These are phyloP conservation scores for Erynnis tages DNA, from an alignment of 2,888 invertebrate genomes.

Conservation along the genomic window DNA sequence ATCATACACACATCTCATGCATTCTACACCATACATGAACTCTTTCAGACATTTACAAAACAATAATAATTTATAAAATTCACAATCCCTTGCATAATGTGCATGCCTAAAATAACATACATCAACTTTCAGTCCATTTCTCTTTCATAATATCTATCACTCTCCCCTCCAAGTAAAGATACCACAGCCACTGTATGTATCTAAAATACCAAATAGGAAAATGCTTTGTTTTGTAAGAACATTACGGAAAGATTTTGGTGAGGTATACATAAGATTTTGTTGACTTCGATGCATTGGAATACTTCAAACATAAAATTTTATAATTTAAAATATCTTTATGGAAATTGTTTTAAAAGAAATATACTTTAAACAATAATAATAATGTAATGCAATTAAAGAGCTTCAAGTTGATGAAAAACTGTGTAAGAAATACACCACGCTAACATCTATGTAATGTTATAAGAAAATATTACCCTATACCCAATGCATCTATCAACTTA, in stretches of 20 bases:
- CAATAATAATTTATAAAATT: constrained; percentile 78
- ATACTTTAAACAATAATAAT: not conserved
- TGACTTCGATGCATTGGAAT: constrained; percentile 69
- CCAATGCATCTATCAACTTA: constrained; percentile 72
- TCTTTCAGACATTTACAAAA: constrained; percentile 68
- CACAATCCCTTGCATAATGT: constrained; percentile 79
- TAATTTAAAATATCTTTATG: too few relatives aligned
- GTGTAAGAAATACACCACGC: too few relatives aligned
- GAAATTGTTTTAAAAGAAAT: too few relatives aligned
- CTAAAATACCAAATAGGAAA: constrained; percentile 81
- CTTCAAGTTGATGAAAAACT: not conserved
- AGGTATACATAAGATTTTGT: constrained; percentile 67
- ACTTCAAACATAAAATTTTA: too few relatives aligned
- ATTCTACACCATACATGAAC: constrained; percentile 50
- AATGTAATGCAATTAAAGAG: not conserved
- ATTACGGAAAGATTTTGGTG: constrained; percentile 71
- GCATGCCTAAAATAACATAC: constrained; percentile 79
- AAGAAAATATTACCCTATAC: not conserved
- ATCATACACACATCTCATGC: constrained; percentile 54
- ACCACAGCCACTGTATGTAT: constrained; percentile 82
- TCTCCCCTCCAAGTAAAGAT: constrained; percentile 76
- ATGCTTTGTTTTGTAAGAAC: constrained; percentile 72
- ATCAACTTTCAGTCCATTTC: constrained; percentile 59
- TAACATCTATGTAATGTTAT: too few relatives aligned
- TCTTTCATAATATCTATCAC: constrained; percentile 64